Base-by-base conservation (phyloP, 2,888 invertebrate genomes). In the Diadromus collaris region DNA sequence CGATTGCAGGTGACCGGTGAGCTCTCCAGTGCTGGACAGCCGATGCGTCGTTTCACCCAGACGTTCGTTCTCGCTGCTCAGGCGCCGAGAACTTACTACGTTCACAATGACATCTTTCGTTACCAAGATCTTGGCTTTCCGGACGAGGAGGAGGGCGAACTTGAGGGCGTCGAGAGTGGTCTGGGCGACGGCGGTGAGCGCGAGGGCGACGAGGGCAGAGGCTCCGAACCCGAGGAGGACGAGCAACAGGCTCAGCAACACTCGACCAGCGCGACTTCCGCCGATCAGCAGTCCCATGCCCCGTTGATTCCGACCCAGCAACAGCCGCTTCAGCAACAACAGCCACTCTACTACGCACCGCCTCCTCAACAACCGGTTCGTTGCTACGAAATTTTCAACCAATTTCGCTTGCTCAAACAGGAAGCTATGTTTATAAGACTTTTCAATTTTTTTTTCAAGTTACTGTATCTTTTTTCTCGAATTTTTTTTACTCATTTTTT, bases 61-160 rank as follows among this genome's bases (percentile, higher is more conserved):
- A 99, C 99, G 0, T 97, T 99, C 92, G 98, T 99, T 76, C 92
- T 99, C 91, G 98, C 97, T 80, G 96, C 97, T 79, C 98, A 98
- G 92, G 96, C 97, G 76, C 98, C 98, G 78, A 98, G 98, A 93
- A 98, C 98, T 92, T 99, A 98, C 93, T 99, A 99, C 91, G 99
- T 99, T 80, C 98, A 98, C 92, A 99, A 99, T 92, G 99, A 99
- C 92, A 99, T 99, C 91, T 99, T 99, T 92, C 96, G 98, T 83
- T 99, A 99, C 92, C 98, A 98, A 94, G 97, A 91, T 72, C 84
- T 89, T 82, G 90, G 89, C 38, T 90, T 89, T 63, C 86, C 88
- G 3, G 90, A 90, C 69, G 90, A 90, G 58, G 90, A 91, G 48
- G 90, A 90, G 61, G 85, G 87, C 13, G 89, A 89, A n/a, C 83